A percentile compares a stretch with the other conserved stretches of the same genome.
Evolutionary conservation across 2,113 vertebrate species (phyloP).

Genomic region (Semicossyphus pulcher): DNA sequence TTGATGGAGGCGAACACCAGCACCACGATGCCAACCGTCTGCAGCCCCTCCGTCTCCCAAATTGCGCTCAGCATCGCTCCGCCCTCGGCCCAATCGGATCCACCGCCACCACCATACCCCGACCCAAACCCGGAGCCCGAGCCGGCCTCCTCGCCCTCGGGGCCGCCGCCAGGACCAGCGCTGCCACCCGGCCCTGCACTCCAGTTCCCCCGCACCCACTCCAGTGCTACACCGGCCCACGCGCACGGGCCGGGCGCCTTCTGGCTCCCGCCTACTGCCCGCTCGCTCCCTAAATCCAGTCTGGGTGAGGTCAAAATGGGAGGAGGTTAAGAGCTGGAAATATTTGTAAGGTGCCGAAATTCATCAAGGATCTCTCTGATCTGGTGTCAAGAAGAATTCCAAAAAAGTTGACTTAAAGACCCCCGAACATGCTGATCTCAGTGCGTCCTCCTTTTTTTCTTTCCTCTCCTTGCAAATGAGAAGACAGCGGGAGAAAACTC

Average conservation of each 20-base stretch:
- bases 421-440: slow-evolving; percentile 36
- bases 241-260: slow-evolving; percentile 66
- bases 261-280: slow-evolving; percentile 71
- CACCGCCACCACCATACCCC: slow-evolving; percentile 73
- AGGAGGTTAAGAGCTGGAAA: not conserved
- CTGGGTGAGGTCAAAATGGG: slow-evolving; percentile 56
- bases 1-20: slow-evolving; percentile 97
- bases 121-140: slow-evolving; percentile 72
- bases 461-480: not conserved
- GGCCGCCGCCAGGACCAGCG: slow-evolving; percentile 50
- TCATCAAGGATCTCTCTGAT: slow-evolving; percentile 36
- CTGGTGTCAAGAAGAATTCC: slow-evolving; percentile 20
- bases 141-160: slow-evolving; percentile 71
- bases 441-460: not conserved
- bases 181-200: slow-evolving; percentile 69
- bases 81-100: slow-evolving; percentile 72
- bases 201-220: slow-evolving; percentile 82
- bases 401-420: slow-evolving; percentile 2
- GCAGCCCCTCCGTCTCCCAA: slow-evolving; percentile 98
- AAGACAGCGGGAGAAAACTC: slow-evolving; percentile 43
- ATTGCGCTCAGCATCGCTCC: slow-evolving; percentile 91
- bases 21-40: slow-evolving; percentile 98
- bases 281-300: slow-evolving; percentile 76
- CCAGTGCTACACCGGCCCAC: slow-evolving; percentile 70
- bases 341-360: slow-evolving; percentile 1